These are phyloP conservation scores for Leptatherina wallacei DNA, from an alignment of 2,797 vertebrate genomes.

Conservation along the genomic window DNA sequence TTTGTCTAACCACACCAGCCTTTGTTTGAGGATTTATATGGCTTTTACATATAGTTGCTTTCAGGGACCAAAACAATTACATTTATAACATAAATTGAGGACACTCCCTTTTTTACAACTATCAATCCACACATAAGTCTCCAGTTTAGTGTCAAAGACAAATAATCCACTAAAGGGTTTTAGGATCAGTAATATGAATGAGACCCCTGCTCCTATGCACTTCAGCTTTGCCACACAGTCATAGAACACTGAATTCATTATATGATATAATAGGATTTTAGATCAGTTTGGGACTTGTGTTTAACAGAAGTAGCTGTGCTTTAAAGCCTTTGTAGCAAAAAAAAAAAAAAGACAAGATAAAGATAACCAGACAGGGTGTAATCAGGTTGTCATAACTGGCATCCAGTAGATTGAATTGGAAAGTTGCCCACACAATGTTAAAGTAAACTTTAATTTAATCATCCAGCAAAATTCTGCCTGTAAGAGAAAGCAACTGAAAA, in stretches of 20 bases:
- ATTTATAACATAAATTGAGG: no score
- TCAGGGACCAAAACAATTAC: no score
- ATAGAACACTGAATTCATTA: neutral
- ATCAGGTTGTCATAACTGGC: constrained; percentile 43
- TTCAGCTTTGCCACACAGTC: constrained; percentile 16
- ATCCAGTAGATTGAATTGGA: constrained; percentile 41
- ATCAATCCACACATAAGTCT: neutral
- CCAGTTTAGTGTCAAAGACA: neutral
- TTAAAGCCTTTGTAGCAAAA: constrained; percentile 42
- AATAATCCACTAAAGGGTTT: constrained; percentile 2
- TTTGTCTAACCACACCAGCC: neutral
- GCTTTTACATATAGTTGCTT: neutral
- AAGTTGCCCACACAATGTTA: constrained; percentile 26
- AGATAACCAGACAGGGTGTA: constrained; percentile 40
- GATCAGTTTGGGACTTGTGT: constrained; percentile 31
- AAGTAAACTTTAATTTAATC: constrained; percentile 52
- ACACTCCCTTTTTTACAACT: neutral
- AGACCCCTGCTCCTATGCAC: neutral
- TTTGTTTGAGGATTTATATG: neutral
- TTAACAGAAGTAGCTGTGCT: constrained; percentile 35
- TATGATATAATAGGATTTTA: constrained; percentile 33
- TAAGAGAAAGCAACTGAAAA: constrained; percentile 32
- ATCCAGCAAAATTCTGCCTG: constrained; percentile 31
- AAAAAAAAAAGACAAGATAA: constrained; percentile 7
- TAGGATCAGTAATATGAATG: neutral